Evolutionary conservation across 2,888 invertebrate species (phyloP).

Genomic region (Beris morrisii): DNA sequence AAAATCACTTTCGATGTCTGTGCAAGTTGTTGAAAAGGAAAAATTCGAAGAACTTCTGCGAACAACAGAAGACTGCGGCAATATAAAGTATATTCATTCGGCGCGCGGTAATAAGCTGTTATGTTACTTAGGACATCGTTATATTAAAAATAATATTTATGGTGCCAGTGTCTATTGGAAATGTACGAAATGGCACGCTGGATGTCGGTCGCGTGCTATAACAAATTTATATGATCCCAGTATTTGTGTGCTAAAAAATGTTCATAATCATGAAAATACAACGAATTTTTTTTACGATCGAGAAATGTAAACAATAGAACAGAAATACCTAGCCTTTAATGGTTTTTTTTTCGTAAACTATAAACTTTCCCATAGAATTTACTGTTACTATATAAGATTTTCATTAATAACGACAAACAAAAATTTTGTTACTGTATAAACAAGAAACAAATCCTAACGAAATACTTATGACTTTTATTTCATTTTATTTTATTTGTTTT

Average conservation of each 20-base stretch:
- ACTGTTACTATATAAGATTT: neutral
- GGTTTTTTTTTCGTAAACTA: no score
- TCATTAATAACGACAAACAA: neutral
- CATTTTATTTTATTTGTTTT: no score
- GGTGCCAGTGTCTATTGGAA: slow-evolving; percentile 56
- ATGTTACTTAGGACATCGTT: slow-evolving; percentile 53
- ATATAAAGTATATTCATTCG: slow-evolving; percentile 49
- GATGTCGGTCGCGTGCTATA: slow-evolving; percentile 54
- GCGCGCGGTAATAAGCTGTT: slow-evolving; percentile 52
- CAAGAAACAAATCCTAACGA: neutral
- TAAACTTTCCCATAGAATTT: no score
- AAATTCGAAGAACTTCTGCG: slow-evolving; percentile 37
- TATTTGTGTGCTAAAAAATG: slow-evolving; percentile 50
- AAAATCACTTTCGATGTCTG: neutral
- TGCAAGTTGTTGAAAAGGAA: slow-evolving; percentile 10
- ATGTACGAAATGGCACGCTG: slow-evolving; percentile 55
- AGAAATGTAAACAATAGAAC: no score
- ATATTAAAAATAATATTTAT: slow-evolving; percentile 54
- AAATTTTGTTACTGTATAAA: neutral
- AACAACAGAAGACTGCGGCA: slow-evolving; percentile 48
- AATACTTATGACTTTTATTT: slow-evolving; percentile 3
- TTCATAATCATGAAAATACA: slow-evolving; percentile 52
- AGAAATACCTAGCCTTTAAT: no score
- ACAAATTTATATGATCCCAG: slow-evolving; percentile 48
- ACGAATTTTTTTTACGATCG: neutral